Conservation (phyloP, 1,140 invertebrate species). For the Drosophila bocqueti region DNA sequence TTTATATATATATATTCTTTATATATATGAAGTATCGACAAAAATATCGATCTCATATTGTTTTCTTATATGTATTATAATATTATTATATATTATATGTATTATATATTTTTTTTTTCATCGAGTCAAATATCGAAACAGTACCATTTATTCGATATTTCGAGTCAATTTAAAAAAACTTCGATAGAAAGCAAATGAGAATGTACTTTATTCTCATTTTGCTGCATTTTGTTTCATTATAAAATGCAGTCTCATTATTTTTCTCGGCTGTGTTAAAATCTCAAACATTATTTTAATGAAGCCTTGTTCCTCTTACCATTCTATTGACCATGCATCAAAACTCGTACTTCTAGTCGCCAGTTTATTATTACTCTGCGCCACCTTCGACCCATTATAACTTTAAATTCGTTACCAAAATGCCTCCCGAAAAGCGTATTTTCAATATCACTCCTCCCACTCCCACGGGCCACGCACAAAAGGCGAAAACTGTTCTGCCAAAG, state of each 20-base stretch:
- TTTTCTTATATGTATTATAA: no score
- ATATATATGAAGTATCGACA: not conserved
- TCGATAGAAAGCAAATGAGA: no score
- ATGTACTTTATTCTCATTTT: no score
- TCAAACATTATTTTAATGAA: not conserved
- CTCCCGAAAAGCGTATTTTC: slow-evolving; percentile 19
- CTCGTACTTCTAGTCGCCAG: not conserved
- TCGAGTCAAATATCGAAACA: no score
- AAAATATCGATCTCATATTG: not conserved
- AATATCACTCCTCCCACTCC: slow-evolving; percentile 36
- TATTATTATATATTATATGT: no score
- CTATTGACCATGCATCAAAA: not conserved
- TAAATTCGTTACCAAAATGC: not conserved
- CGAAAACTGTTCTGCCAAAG: slow-evolving; percentile 55
- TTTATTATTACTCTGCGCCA: not conserved
- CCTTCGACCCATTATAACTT: slow-evolving; percentile 9
- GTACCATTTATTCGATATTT: no score
- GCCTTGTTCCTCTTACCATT: no score
- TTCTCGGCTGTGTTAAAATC: not conserved
- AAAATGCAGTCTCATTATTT: not conserved
- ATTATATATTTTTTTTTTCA: no score
- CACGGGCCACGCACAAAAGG: slow-evolving; percentile 24
- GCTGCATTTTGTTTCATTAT: not conserved
- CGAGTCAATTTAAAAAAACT: no score
- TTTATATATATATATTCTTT: no score